phyloP scores from a whole-genome alignment of 2,113 vertebrate species.

The Caretta caretta region DNA sequence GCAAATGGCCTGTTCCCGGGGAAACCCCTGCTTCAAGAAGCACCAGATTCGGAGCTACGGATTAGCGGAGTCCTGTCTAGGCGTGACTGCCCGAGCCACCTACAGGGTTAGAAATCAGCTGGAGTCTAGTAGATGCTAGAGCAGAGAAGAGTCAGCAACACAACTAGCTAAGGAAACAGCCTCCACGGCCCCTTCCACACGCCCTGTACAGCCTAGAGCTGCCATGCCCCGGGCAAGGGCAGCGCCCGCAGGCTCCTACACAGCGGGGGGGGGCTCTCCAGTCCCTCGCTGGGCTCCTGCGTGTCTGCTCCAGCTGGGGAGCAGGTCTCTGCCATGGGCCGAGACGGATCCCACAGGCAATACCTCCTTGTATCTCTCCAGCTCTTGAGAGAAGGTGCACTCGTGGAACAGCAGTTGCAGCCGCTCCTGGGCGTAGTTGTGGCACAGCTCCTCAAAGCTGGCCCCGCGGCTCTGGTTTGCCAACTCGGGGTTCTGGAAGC shows the following conservation, averaged over 20 bases:
- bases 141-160: background rate
- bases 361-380: conserved; percentile 98
- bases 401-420: conserved; percentile 96
- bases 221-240: background rate
- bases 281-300: background rate
- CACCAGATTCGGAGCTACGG: rapidly evolving
- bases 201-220: background rate
- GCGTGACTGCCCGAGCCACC: background rate
- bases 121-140: rapidly evolving
- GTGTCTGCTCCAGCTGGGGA: background rate
- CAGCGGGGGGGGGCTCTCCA: background rate
- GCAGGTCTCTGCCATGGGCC: rapidly evolving
- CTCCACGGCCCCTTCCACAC: background rate
- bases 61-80: background rate
- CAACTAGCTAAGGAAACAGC: background rate
- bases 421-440: conserved; percentile 97
- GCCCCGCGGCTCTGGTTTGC: conserved; percentile 87
- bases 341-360: background rate
- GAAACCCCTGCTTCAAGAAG: background rate
- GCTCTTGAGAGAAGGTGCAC: conserved; percentile 90
- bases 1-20: background rate
- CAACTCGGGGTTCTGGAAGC: conserved; percentile 93
- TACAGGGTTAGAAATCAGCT: background rate
- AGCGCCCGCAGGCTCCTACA: background rate
- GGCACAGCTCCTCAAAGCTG: conserved; percentile 97